phyloP scores from a whole-genome alignment of 2,113 vertebrate species.

The Rallus limicola region DNA sequence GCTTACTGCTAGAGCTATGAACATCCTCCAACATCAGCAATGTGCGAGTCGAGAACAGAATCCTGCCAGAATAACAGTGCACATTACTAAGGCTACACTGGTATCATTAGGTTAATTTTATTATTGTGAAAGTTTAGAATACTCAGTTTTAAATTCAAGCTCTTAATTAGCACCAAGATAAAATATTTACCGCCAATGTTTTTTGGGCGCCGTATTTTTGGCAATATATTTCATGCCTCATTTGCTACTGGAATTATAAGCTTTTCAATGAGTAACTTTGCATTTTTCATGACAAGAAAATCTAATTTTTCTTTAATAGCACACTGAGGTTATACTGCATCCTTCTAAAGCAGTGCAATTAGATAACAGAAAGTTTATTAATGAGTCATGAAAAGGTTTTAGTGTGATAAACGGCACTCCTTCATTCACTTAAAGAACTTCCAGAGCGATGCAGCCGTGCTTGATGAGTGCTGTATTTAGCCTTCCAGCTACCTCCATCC shows the following conservation, averaged over 20 bases:
- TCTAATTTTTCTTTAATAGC: constrained; percentile 53
- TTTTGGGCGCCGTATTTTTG: constrained; percentile 2
- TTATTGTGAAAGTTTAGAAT: constrained; percentile 24
- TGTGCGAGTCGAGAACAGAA: fast-evolving
- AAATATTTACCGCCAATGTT: constrained; percentile 56
- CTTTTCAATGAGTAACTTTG: constrained; percentile 41
- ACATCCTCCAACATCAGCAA: background rate
- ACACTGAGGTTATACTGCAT: background rate
- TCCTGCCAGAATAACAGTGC: background rate
- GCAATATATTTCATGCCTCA: constrained; percentile 63
- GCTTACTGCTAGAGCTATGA: background rate
- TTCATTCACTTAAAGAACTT: background rate
- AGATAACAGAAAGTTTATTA: constrained; percentile 62
- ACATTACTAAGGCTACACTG: background rate
- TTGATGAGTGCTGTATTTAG: fast-evolving
- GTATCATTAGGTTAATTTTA: background rate
- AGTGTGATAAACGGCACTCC: background rate
- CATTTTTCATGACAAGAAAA: constrained; percentile 56
- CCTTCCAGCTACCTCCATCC: background rate
- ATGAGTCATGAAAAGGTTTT: constrained; percentile 54
- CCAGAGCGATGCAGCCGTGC: fast-evolving
- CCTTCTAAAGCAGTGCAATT: constrained; percentile 32
- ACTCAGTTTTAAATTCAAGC: constrained; percentile 52
- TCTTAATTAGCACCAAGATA: constrained; percentile 64
- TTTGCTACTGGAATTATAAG: constrained; percentile 63